A percentile compares a stretch with the other conserved stretches of the same genome.
Conservation (phyloP, 2,888 invertebrate species). For the Coenonympha arcania region DNA sequence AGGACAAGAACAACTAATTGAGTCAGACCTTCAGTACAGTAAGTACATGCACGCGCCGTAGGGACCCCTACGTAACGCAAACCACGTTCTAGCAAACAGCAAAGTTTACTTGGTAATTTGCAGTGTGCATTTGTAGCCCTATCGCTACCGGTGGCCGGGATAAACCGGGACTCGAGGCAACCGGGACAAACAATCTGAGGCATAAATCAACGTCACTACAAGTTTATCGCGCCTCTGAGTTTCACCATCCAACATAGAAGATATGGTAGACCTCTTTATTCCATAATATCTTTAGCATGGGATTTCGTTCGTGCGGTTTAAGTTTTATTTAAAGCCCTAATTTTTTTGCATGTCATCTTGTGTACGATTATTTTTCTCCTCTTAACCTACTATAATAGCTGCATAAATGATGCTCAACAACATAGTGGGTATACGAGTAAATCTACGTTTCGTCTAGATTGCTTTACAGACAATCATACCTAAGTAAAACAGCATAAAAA, state of each 20-base stretch:
- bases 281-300: not conserved
- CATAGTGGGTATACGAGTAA: too few relatives aligned
- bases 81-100: slow-evolving; percentile 41
- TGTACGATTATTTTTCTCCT: too few relatives aligned
- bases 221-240: too few relatives aligned
- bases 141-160: slow-evolving; percentile 56
- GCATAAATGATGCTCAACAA: too few relatives aligned
- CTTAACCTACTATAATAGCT: too few relatives aligned
- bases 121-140: slow-evolving; percentile 58
- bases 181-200: slow-evolving; percentile 40
- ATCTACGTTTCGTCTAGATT: too few relatives aligned
- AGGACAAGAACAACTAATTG: not conserved
- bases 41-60: not conserved
- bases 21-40: not conserved
- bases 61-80: not conserved
- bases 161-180: slow-evolving; percentile 49
- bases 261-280: not conserved
- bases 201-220: not conserved
- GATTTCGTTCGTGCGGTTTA: too few relatives aligned
- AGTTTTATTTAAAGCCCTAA: too few relatives aligned
- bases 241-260: too few relatives aligned
- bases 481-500: too few relatives aligned
- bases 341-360: too few relatives aligned
- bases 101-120: slow-evolving; percentile 54
- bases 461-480: too few relatives aligned